Base-by-base conservation (phyloP, 2,797 vertebrate species). In the Xenopus petersii region DNA sequence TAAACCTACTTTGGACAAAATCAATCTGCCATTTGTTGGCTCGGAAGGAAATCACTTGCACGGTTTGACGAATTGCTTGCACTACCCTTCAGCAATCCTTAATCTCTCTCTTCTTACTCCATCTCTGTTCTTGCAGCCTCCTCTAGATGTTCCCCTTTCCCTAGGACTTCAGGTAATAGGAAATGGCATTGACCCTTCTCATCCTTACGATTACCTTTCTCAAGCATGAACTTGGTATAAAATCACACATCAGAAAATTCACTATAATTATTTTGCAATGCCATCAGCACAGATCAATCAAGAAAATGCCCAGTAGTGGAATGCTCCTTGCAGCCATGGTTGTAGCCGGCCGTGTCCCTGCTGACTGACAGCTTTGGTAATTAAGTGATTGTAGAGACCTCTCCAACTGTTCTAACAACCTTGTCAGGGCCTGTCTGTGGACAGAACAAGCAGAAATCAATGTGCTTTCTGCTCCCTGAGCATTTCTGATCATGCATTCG, bases 331-430 rank as follows among this genome's bases (percentile, higher is more conserved):
- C 90, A 91, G 93, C 93, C 93, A 88, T 82, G 88, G 83, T 86
- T 80, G 88, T 86, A 85, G 87, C 89, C 91, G 88, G 92, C 86
- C 85, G 91, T 88, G 91, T 90, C 92, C 90, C 82, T 82, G 83
- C 84, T 97, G 95, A 98, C 91, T 96, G 97, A 97, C 96, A 97
- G 96, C 91, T 95, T 93, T 92, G 94, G 94, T 98, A 95, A 98
- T 98, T 96, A 97, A 94, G 95, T 92, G 94, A 94, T 95, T 94
- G 94, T 95, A 95, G 89, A 93, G 93, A 93, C 91, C 93, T 91
- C 92, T 92, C 92, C 86, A 88, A 93, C 93, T 93, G 94, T 92
- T 95, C 92, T 91, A 94, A 95, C 95, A 98, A 95, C 94, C 93
- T 95, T 96, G 94, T 95, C 94, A 93, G 92, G 94, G 94, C 93